These are phyloP conservation scores for Cheirogaleus medius DNA, from an alignment of 2,113 vertebrate species.

Conservation along the genomic window DNA sequence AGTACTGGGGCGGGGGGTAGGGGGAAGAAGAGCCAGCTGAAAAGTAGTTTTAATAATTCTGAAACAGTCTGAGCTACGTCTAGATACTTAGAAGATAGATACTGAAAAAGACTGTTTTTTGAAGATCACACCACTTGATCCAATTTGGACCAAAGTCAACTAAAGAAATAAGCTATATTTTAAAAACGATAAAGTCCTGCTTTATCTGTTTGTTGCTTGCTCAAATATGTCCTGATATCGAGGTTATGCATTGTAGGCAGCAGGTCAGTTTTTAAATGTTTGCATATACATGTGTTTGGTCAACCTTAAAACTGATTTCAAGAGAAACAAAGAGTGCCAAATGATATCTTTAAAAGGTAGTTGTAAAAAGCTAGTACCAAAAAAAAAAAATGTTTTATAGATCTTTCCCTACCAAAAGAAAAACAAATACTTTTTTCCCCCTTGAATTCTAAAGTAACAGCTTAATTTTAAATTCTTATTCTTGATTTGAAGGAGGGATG, in stretches of 20 bases:
- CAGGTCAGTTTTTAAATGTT: not conserved
- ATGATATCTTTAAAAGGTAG: not conserved
- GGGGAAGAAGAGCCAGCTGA: not conserved
- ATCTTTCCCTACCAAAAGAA: conserved; percentile 4
- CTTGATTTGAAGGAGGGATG: not conserved
- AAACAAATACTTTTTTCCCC: not conserved
- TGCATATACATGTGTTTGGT: not conserved
- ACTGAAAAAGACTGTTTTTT: not conserved
- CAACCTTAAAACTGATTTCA: not conserved
- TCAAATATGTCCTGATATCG: not conserved
- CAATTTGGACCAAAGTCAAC: not conserved
- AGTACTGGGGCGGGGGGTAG: too few relatives aligned
- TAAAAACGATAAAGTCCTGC: not conserved
- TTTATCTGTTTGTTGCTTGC: not conserved
- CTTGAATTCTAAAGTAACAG: not conserved
- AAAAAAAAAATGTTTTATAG: not conserved
- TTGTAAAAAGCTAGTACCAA: not conserved
- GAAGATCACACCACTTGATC: not conserved
- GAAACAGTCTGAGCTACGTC: not conserved
- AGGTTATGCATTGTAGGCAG: not conserved
- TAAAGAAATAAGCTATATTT: not conserved
- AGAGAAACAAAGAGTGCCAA: not conserved
- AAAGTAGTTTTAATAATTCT: not conserved
- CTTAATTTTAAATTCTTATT: not conserved
- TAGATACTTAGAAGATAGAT: not conserved